Evolutionary conservation across 2,113 vertebrate genomes (phyloP).

Genomic region (Cheirogaleus medius): DNA sequence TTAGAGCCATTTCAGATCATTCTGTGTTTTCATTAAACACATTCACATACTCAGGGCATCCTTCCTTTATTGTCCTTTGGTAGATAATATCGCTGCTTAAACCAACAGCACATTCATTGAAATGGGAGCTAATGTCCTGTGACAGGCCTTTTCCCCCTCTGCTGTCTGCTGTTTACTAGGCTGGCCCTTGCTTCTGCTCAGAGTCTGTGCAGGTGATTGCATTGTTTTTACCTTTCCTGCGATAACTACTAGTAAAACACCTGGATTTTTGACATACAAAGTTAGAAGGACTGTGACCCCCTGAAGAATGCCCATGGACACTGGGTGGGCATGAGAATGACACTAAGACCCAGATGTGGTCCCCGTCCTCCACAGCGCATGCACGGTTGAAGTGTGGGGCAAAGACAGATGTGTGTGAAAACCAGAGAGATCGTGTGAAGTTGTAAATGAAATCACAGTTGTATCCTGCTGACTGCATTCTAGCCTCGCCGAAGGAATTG

Average conservation of each 20-base stretch:
- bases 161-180: not conserved
- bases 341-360: not conserved
- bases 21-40: not conserved
- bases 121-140: not conserved
- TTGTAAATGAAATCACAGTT: accelerated
- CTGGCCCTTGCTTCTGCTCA: accelerated
- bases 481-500: accelerated
- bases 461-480: accelerated
- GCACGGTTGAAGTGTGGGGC: accelerated
- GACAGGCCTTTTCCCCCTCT: not conserved
- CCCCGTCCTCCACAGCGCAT: accelerated
- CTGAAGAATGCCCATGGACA: not conserved
- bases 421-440: no score
- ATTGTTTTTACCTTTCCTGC: not conserved
- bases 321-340: accelerated
- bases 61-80: not conserved
- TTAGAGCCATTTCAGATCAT: not conserved
- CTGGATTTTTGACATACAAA: not conserved
- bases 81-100: accelerated
- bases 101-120: not conserved
- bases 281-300: not conserved
- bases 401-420: accelerated
- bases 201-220: accelerated
- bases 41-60: accelerated
- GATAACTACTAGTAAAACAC: accelerated